Evolutionary conservation across 2,113 vertebrate genomes (phyloP), one percentile per base, ranked within the genome.

Genomic region (Saguinus midas): DNA sequence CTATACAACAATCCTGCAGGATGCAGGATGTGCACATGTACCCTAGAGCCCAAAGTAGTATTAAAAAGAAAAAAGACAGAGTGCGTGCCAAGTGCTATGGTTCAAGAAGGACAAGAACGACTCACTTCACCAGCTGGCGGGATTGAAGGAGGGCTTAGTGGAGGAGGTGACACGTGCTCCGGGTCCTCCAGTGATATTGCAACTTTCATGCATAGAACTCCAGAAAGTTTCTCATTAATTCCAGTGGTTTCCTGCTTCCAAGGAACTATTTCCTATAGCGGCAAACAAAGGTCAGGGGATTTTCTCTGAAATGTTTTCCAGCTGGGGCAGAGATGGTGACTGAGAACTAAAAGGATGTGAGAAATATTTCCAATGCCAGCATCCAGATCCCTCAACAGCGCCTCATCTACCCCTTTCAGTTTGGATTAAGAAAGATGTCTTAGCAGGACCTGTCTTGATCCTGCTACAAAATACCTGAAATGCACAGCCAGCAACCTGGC

Each of bases 381-480:
- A 4, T 9, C 76, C 8, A 9, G 25, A 3, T 66, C n/a, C 20
- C 11, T 12, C 43, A 14, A 10, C 21, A 6, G 27, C 6, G 18
- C 17, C 8, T 9, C 45, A 68, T 52, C 61, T 14, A 12, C 4
- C 58, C 45, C n/a, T 40, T 21, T 18, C 32, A 20, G 43, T 61
- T 1, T 21, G 43, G 43, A 21, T 52, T 29, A 2, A 2, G 76
- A 35, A 35, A 14, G 8, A 17, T 50, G 43, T 27, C 5, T 50
- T 4, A 18, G 57, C 72, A 50, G 57, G 61, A 32, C 6, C n/a
- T 1, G 10, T 0, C 23, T 14, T 64, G 23, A 14, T 50, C 17
- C 16, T 11, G 0, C 21, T 4, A 32, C 17, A 37, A 25, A 50
- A 37, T 13, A 8, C 17, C 27, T 23, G 0, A 48, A 27, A 52